Conservation (phyloP, 2,797 vertebrate genomes). For the Paedocypris micromegethes region DNA sequence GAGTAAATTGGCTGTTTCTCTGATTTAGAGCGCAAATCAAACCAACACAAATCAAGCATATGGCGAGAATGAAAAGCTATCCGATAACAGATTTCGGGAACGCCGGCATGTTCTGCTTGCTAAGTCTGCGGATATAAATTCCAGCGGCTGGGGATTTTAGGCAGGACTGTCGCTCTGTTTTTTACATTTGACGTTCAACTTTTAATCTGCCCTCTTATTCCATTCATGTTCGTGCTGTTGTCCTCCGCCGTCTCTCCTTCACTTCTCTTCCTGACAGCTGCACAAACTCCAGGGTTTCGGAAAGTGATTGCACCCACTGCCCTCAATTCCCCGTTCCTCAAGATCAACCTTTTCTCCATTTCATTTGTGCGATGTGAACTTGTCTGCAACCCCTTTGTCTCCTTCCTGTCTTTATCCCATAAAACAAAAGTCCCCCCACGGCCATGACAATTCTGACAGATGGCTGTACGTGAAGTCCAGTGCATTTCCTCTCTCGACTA, state of each 20-base stretch:
- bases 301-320: constrained; percentile 43
- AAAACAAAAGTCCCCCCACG: constrained; percentile 13
- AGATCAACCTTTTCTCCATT: constrained; percentile 31
- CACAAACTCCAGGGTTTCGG: constrained; percentile 21
- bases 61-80: constrained; percentile 23
- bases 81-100: constrained; percentile 17
- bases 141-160: not conserved
- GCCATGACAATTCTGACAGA: constrained; percentile 32
- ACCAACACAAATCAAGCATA: constrained; percentile 16
- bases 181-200: not conserved
- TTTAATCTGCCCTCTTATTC: constrained; percentile 15
- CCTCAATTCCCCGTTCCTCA: constrained; percentile 8
- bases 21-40: constrained; percentile 10
- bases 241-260: constrained; percentile 29
- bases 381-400: constrained; percentile 29
- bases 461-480: constrained; percentile 28
- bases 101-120: constrained; percentile 15
- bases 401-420: constrained; percentile 23
- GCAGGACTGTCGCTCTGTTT: not conserved
- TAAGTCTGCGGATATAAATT: constrained; percentile 5
- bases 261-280: constrained; percentile 21
- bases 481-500: constrained; percentile 9
- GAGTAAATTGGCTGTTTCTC: constrained; percentile 5
- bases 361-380: constrained; percentile 30
- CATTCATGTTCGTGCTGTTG: constrained; percentile 17